phyloP scores from a whole-genome alignment of 2,113 vertebrate species.

The Zosterops hypoxanthus region DNA sequence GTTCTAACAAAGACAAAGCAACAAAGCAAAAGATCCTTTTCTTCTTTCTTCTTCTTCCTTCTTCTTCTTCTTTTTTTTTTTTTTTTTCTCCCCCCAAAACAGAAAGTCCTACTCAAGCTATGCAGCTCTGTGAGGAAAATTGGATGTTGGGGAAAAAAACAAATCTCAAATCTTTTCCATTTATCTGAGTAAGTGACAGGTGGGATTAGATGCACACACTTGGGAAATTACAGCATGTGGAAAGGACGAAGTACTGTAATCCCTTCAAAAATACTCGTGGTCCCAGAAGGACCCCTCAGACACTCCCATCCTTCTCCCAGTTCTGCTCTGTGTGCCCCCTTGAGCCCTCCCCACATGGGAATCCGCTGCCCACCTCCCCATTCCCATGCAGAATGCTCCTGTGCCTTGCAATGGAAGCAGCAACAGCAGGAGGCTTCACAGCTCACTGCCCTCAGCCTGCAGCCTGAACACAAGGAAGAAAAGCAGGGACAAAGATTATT shows the following conservation, averaged over 20 bases:
- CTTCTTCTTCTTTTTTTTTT: neutral
- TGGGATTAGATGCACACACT: neutral
- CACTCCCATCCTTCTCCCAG: neutral
- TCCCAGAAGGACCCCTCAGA: neutral
- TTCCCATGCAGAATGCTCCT: accelerated
- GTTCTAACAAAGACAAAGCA: neutral
- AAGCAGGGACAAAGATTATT: neutral
- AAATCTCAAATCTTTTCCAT: neutral
- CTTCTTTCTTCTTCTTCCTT: too few species aligned
- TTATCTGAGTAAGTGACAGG: neutral
- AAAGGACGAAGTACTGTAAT: accelerated
- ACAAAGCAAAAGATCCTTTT: neutral
- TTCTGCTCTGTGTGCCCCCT: neutral
- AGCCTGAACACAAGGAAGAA: neutral
- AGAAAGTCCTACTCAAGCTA: neutral
- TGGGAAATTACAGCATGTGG: neutral
- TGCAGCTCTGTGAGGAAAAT: neutral
- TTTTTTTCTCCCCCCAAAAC: neutral
- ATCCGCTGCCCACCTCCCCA: accelerated
- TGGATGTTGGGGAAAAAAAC: neutral
- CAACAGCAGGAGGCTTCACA: neutral
- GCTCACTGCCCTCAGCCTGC: neutral
- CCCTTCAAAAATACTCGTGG: neutral
- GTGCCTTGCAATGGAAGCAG: accelerated
- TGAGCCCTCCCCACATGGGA: neutral